These are phyloP conservation scores for Aelia acuminata DNA, from an alignment of 2,888 invertebrate species.

Conservation along the genomic window DNA sequence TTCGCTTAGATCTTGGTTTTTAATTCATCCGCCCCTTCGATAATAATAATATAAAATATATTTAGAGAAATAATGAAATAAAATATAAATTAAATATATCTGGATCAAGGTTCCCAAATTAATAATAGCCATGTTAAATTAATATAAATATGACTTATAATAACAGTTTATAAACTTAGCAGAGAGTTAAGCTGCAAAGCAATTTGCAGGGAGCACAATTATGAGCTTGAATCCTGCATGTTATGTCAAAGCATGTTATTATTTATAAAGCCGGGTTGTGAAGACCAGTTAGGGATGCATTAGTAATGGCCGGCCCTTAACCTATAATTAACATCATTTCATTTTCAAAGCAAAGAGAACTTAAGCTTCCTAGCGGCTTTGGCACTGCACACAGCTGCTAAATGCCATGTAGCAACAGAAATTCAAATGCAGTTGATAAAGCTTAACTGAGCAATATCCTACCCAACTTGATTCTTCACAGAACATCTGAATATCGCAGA, in stretches of 20 bases:
- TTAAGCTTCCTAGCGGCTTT: background rate
- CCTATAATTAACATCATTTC: background rate
- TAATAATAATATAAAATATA: too few relatives aligned
- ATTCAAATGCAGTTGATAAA: background rate
- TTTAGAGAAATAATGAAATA: too few relatives aligned
- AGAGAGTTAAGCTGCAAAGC: background rate
- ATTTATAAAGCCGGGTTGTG: background rate
- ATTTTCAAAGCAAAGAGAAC: conserved; percentile 8
- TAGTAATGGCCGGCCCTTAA: conserved; percentile 6
- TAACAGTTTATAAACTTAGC: background rate
- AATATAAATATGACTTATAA: background rate
- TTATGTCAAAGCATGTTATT: background rate
- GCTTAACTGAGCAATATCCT: background rate
- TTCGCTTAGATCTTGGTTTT: too few relatives aligned
- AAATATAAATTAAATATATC: background rate
- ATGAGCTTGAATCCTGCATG: background rate
- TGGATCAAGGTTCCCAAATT: background rate
- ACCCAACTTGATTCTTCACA: too few relatives aligned
- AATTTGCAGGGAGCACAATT: background rate
- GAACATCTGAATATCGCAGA: too few relatives aligned
- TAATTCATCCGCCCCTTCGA: too few relatives aligned
- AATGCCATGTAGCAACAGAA: background rate
- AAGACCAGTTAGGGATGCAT: background rate
- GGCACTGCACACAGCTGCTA: background rate
- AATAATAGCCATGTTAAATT: background rate